Conservation (phyloP, 2,888 invertebrate genomes). For the Noctua fimbriata region DNA sequence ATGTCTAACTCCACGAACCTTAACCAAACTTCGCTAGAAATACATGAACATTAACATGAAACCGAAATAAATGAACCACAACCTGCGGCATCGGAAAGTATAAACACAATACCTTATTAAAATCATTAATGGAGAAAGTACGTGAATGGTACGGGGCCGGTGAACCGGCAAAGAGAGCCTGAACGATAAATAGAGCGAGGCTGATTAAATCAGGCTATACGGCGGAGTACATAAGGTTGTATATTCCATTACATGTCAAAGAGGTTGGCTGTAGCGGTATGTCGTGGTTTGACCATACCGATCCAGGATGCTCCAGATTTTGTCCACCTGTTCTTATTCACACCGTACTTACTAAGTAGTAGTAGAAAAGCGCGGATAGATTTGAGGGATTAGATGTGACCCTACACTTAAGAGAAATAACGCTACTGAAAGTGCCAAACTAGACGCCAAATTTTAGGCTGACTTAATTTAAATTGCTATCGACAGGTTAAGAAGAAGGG, state of each 20-base stretch:
- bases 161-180: conserved; percentile 64
- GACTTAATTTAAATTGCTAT: neutral
- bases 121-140: conserved; percentile 66
- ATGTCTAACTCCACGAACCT: neutral
- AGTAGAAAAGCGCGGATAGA: neutral
- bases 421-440: neutral
- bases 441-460: neutral
- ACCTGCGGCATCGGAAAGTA: conserved; percentile 46
- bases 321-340: neutral
- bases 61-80: conserved; percentile 37
- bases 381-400: neutral
- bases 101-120: conserved; percentile 68
- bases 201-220: conserved; percentile 48
- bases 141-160: conserved; percentile 61
- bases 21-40: neutral
- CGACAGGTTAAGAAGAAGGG: neutral
- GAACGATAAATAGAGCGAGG: conserved; percentile 61
- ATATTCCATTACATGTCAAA: neutral
- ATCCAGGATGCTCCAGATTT: neutral
- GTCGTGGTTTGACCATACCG: neutral
- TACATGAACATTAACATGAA: neutral
- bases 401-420: neutral
- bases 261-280: neutral
- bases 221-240: conserved; percentile 6
- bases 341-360: neutral